These are phyloP conservation scores for Cydia strobilella DNA, from an alignment of 1,140 invertebrate genomes.

Conservation along the genomic window DNA sequence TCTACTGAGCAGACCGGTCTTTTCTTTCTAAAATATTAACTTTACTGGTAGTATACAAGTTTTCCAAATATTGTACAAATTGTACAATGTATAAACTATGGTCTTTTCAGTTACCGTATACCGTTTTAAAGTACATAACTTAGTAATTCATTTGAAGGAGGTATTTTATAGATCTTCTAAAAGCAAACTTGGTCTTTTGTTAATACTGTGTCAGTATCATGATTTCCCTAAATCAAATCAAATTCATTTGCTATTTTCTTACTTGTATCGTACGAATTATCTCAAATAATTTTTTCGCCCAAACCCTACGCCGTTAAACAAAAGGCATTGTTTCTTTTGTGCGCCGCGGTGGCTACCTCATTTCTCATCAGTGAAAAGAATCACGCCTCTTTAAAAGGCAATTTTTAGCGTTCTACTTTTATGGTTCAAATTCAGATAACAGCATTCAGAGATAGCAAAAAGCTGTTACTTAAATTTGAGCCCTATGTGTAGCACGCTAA, in stretches of 20 bases:
- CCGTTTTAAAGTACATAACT: background rate
- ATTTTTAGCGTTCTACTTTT: no score
- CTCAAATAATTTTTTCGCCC: no score
- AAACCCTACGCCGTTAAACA: no score
- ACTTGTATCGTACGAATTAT: no score
- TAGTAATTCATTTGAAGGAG: background rate
- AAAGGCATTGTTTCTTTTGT: no score
- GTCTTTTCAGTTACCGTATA: slow-evolving; percentile 12
- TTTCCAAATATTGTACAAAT: background rate
- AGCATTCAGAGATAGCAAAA: no score
- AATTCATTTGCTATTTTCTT: slow-evolving; percentile 23
- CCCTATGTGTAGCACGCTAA: no score
- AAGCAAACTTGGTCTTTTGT: background rate
- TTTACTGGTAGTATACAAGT: background rate
- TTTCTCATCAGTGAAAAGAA: no score
- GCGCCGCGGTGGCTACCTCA: no score
- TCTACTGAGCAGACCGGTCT: slow-evolving; percentile 41
- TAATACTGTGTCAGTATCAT: background rate
- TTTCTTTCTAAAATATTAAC: background rate
- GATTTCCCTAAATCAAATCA: background rate
- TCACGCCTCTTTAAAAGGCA: no score
- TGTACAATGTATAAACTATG: background rate
- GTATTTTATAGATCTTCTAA: background rate
- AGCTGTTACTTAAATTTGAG: no score
- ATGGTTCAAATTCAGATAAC: no score